Base-by-base conservation (phyloP, 1,140 invertebrate species). In the Temnothorax curvispinosus region DNA sequence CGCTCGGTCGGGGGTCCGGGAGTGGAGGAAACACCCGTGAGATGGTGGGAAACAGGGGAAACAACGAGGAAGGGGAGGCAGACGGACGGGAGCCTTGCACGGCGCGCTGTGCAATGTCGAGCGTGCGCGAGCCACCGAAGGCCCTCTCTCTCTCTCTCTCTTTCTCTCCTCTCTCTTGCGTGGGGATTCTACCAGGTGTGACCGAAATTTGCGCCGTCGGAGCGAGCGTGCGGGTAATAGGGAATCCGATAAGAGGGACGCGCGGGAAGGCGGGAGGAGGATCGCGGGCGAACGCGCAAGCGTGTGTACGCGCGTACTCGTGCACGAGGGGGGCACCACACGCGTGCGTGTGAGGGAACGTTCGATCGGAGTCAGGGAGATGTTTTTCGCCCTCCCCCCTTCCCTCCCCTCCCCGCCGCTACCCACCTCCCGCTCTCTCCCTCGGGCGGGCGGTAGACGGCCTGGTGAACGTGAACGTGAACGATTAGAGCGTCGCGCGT, bases 151-250 rank as follows among this genome's bases (percentile, higher is more conserved):
- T 6, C 38, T 6, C 6, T 6, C 38, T 41, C 38, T 6, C 6
- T 41, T 6, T 41, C 38, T 41, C 38, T 41, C 6, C 11, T 32
- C 18, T 38, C 44, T 52, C 35, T 47, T 50, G 72, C 85, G 78
- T 38, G 74, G 74, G 52, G 77, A 89, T 89, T 89, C 88, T 90
- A 90, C 88, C 85, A 90, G 89, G 89, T 90, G 89, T 81, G 76
- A 89, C 88, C 88, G 89, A 90, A 90, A 90, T 90, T 87, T 87
- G 88, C 85, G 72, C 87, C 32, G 67, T 7, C 47, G 15, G 9
- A 52, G 32, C 52, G 27, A 89, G 32, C 47, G 62, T 56, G 41
- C 60, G 27, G 88, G 56, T 62, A 81, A 76, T 56, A n/a, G 74
- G 44, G 82, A 47, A 89, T 64, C 54, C 56, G 87, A 87, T 75